Percentiles rank a stretch among this genome's conserved stretches.
Conservation (phyloP, 2,888 invertebrate species). For the Abrostola triplasia region DNA sequence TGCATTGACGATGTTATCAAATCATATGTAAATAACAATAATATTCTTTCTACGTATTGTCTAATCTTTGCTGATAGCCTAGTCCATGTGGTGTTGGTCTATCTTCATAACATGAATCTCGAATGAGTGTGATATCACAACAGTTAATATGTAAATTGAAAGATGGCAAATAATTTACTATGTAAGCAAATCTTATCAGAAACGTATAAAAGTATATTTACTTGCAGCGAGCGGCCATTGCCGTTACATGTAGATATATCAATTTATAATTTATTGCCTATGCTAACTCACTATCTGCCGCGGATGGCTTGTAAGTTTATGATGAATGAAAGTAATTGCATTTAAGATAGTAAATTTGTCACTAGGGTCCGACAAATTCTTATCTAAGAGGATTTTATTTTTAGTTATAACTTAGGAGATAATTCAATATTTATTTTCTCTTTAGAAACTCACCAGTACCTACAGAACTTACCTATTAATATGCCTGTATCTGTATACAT, state of each 20-base stretch:
- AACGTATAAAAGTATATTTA: background rate
- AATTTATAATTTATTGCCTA: conserved; percentile 48
- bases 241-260: conserved; percentile 48
- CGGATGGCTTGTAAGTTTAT: conserved; percentile 44
- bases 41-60: no score
- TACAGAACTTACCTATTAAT: background rate
- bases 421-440: background rate
- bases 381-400: conserved; percentile 3
- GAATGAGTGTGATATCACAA: no score
- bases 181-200: conserved; percentile 15
- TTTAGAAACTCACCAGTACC: no score
- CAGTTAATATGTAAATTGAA: conserved; percentile 3
- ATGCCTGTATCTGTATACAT: no score
- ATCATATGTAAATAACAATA: no score
- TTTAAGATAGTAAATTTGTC: conserved; percentile 41
- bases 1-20: no score
- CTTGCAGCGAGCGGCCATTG: conserved; percentile 18
- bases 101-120: no score
- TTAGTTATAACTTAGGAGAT: background rate
- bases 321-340: conserved; percentile 54
- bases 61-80: no score
- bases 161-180: conserved; percentile 15
- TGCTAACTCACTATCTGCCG: conserved; percentile 38
- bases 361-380: conserved; percentile 37
- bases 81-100: no score